Percentiles rank a stretch among this genome's conserved stretches.
These are phyloP conservation scores for Musca vetustissima DNA, from an alignment of 1,140 invertebrate genomes.

Conservation along the genomic window DNA sequence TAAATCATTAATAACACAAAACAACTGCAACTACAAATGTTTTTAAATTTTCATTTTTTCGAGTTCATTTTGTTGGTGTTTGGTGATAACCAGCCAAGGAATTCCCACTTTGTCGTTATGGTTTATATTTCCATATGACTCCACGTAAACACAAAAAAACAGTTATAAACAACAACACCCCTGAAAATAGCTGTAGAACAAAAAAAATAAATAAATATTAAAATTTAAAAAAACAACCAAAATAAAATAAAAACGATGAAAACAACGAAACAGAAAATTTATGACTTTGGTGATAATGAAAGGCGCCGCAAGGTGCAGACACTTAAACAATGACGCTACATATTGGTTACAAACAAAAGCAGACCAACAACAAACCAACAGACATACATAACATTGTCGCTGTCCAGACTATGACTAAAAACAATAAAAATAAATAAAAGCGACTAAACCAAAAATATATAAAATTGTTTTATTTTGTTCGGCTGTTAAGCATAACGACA, in stretches of 20 bases:
- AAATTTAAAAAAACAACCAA: neutral
- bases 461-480: too few relatives aligned
- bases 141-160: too few relatives aligned
- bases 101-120: too few relatives aligned
- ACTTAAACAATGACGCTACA: constrained; percentile 11
- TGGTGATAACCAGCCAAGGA: too few relatives aligned
- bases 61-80: too few relatives aligned
- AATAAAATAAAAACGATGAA: constrained; percentile 19
- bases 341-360: constrained; percentile 12
- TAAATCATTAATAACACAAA: neutral
- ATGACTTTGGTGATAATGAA: constrained; percentile 48
- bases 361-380: constrained; percentile 19
- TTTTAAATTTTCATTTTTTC: too few relatives aligned
- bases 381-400: neutral
- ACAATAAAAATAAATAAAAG: too few relatives aligned
- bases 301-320: constrained; percentile 53
- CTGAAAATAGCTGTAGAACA: neutral
- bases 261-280: constrained; percentile 39
- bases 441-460: too few relatives aligned
- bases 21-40: neutral
- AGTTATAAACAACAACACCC: too few relatives aligned
- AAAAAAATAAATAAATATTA: constrained; percentile 18
- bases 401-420: too few relatives aligned
- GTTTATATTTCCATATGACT: too few relatives aligned
- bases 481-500: too few relatives aligned